These are phyloP conservation scores for Chelonus formosanus DNA, from an alignment of 2,888 invertebrate genomes.

Conservation along the genomic window DNA sequence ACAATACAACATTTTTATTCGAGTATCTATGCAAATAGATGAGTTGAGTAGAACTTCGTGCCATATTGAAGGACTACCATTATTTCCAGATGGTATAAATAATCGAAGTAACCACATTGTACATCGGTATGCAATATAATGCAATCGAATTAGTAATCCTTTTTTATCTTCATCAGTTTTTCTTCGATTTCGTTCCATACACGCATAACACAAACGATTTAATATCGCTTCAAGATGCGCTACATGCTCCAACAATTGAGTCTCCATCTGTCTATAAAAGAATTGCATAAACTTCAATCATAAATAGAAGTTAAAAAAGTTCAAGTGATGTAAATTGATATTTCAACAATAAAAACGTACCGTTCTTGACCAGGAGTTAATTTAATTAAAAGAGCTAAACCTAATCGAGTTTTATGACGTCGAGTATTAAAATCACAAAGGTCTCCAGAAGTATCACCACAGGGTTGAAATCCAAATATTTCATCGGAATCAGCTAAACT, in stretches of 20 bases:
- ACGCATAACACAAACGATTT: conserved; percentile 71
- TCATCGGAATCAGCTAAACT: conserved; percentile 64
- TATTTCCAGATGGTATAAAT: conserved; percentile 47
- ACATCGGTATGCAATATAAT: conserved; percentile 51
- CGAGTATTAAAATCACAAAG: conserved; percentile 44
- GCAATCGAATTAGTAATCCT: conserved; percentile 51
- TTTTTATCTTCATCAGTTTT: conserved; percentile 44
- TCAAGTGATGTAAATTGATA: no score
- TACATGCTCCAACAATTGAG: conserved; percentile 83
- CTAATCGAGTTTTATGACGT: conserved; percentile 70
- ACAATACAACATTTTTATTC: conserved; percentile 47
- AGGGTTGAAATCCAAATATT: conserved; percentile 53
- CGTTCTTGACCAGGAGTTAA: conserved; percentile 69
- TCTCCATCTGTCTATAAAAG: conserved; percentile 72
- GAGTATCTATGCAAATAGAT: conserved; percentile 46
- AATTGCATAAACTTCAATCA: neutral
- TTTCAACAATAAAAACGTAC: conserved; percentile 52
- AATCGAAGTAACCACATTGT: conserved; percentile 53
- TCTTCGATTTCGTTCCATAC: conserved; percentile 48
- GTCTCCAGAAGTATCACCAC: conserved; percentile 45
- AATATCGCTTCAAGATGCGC: conserved; percentile 78
- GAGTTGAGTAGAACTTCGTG: conserved; percentile 59
- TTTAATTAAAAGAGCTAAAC: conserved; percentile 74
- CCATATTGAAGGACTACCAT: conserved; percentile 54
- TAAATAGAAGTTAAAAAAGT: no score